Conservation (phyloP, 2,888 invertebrate species). For the Sussaba pulchella region DNA sequence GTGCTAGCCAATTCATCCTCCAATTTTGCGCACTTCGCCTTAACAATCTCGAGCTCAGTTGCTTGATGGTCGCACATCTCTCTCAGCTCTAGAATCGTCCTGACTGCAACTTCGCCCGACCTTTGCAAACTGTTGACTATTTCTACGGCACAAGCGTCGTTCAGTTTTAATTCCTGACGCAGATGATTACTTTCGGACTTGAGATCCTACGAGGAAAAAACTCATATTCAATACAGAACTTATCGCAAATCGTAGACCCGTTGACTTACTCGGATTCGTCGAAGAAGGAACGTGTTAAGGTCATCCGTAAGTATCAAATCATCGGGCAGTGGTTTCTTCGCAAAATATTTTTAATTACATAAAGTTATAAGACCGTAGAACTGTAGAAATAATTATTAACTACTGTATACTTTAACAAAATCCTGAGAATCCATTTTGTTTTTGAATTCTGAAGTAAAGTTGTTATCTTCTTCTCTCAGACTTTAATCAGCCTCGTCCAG, state of each 20-base stretch:
- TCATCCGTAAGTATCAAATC: conserved; percentile 87
- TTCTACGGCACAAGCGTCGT: conserved; percentile 13
- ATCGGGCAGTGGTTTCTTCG: conserved; percentile 76
- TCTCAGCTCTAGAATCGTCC: conserved; percentile 89
- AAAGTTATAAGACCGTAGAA: neutral
- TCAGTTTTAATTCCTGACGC: conserved; percentile 67
- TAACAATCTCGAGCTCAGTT: conserved; percentile 87
- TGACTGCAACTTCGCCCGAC: conserved; percentile 86
- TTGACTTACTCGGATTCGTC: conserved; percentile 86
- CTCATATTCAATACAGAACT: neutral
- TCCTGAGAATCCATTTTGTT: conserved; percentile 61
- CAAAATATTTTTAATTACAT: conserved; percentile 27
- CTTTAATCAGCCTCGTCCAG: conserved; percentile 4
- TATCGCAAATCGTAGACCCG: neutral
- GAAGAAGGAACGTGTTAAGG: conserved; percentile 87
- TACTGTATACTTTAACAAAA: conserved; percentile 54
- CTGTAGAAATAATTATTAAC: conserved; percentile 1
- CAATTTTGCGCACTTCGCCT: conserved; percentile 86
- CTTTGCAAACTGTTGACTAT: conserved; percentile 62
- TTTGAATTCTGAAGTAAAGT: conserved; percentile 56
- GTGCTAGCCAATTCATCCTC: conserved; percentile 85
- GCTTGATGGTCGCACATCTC: conserved; percentile 88
- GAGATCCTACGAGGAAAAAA: conserved; percentile 71
- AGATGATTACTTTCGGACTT: conserved; percentile 76
- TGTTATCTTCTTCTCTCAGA: neutral